Evolutionary conservation across 2,888 invertebrate genomes (phyloP).

Genomic region (Cosmia trapezina): DNA sequence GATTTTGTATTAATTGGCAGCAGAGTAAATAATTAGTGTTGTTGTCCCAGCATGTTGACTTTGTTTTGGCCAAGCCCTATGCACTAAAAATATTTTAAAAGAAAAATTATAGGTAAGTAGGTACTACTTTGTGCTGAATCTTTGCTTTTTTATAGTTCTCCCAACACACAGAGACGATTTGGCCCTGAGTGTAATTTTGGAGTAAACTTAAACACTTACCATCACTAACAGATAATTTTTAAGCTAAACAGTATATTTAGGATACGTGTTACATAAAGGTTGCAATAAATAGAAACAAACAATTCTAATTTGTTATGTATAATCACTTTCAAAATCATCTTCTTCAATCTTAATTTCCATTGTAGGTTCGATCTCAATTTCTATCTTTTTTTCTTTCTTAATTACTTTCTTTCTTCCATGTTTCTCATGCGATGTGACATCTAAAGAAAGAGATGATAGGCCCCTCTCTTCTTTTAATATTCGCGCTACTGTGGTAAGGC

Average conservation of each 20-base stretch:
- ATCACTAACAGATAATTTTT: background rate
- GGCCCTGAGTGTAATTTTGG: background rate
- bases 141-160: no score
- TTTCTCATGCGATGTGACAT: background rate
- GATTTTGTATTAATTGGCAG: no score
- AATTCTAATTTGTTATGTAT: background rate
- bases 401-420: background rate
- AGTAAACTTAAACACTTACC: background rate
- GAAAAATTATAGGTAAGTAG: no score
- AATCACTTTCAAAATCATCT: background rate
- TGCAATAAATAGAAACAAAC: background rate
- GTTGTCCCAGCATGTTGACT: no score
- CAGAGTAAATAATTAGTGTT: no score
- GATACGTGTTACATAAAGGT: background rate
- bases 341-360: conserved; percentile 2
- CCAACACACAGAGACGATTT: background rate
- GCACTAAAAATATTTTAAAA: no score
- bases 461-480: conserved; percentile 7
- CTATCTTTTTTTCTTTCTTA: background rate
- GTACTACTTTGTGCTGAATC: no score
- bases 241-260: background rate
- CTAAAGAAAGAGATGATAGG: background rate
- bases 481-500: background rate
- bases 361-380: background rate
- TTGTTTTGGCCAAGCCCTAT: no score